These are phyloP conservation scores for Lasiurus borealis DNA, from an alignment of 2,113 vertebrate species.

Conservation along the genomic window DNA sequence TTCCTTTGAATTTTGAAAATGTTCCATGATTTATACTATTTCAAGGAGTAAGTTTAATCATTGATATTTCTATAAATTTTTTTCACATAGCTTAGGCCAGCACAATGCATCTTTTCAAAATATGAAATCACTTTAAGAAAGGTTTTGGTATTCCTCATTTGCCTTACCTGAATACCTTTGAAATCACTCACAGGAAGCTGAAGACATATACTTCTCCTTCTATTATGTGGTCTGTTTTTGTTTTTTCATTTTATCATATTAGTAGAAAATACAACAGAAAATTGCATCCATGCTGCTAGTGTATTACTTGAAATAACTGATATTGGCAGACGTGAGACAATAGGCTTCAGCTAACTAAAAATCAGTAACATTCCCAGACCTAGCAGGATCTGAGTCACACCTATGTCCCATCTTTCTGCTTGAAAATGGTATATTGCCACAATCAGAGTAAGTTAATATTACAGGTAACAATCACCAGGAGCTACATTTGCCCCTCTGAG, in stretches of 20 bases:
- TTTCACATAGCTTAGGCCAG: neutral
- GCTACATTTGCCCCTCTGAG: neutral
- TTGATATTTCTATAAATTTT: slow-evolving; percentile 62
- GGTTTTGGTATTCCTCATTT: slow-evolving; percentile 5
- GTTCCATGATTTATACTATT: neutral
- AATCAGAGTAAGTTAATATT: neutral
- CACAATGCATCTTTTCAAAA: slow-evolving; percentile 30
- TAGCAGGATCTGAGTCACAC: neutral
- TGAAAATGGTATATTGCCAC: neutral
- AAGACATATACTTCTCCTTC: slow-evolving; percentile 43
- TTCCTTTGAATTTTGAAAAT: slow-evolving; percentile 26
- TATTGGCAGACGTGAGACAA: neutral
- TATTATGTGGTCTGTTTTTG: neutral
- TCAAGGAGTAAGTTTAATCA: slow-evolving; percentile 18
- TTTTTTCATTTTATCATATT: slow-evolving; percentile 30
- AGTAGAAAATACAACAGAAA: slow-evolving; percentile 60
- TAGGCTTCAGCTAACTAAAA: slow-evolving; percentile 32
- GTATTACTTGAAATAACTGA: slow-evolving; percentile 43
- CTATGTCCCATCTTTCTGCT: neutral
- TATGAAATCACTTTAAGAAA: slow-evolving; percentile 29
- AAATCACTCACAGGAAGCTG: slow-evolving; percentile 45
- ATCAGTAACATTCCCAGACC: neutral
- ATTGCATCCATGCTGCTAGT: slow-evolving; percentile 41
- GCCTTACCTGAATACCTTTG: slow-evolving; percentile 37
- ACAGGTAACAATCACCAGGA: neutral